A percentile compares a stretch with the other conserved stretches of the same genome.
Conservation (phyloP, 2,888 invertebrate species). For the Acronicta aceris region DNA sequence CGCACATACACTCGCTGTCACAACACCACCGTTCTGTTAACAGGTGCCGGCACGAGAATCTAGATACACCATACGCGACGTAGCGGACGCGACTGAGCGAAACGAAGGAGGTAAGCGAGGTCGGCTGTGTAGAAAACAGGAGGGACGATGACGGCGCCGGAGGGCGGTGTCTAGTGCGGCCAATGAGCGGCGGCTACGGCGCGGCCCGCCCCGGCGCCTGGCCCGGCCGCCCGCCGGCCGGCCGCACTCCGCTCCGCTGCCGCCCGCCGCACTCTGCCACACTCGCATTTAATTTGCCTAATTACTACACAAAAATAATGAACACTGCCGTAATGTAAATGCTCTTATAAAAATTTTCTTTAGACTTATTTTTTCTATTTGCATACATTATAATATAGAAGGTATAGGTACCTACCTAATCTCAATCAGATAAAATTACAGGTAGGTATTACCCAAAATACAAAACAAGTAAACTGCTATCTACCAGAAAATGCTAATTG, state of each 20-base stretch:
- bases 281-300: conserved; percentile 83
- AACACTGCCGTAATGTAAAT: conserved; percentile 74
- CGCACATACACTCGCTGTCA: conserved; percentile 85
- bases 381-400: too few relatives aligned
- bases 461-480: too few relatives aligned
- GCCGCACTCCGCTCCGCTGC: conserved; percentile 49
- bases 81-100: conserved; percentile 77
- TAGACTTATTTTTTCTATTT: conserved; percentile 1
- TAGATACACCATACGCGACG: conserved; percentile 73
- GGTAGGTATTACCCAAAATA: too few relatives aligned
- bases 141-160: conserved; percentile 58
- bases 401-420: too few relatives aligned
- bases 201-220: conserved; percentile 49
- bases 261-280: conserved; percentile 68
- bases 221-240: conserved; percentile 31
- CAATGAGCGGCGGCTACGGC: conserved; percentile 66
- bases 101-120: conserved; percentile 55
- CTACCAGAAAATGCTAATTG: too few relatives aligned
- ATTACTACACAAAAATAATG: conserved; percentile 84
- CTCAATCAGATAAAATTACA: too few relatives aligned
- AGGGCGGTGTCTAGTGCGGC: conserved; percentile 68
- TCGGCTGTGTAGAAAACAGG: conserved; percentile 58
- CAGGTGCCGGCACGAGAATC: conserved; percentile 59
- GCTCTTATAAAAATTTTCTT: conserved; percentile 47
- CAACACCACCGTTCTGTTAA: conserved; percentile 74